phyloP scores from a whole-genome alignment of 2,113 vertebrate genomes.

The Xerus inauris region DNA sequence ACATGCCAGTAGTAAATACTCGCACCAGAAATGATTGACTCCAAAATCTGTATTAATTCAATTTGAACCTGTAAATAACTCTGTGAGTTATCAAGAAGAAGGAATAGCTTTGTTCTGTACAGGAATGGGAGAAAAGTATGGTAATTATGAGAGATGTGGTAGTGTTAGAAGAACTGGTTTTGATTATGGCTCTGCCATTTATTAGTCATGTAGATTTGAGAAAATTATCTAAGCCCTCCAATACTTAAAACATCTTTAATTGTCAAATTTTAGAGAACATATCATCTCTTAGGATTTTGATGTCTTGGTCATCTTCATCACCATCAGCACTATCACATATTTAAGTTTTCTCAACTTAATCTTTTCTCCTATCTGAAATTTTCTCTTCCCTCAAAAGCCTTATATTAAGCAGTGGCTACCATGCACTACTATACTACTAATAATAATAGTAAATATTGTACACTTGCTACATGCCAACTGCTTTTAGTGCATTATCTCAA shows the following conservation, averaged over 20 bases:
- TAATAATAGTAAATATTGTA: background rate
- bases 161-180: background rate
- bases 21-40: background rate
- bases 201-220: background rate
- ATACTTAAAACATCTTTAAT: background rate
- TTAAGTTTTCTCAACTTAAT: background rate
- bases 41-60: background rate
- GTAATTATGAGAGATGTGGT: background rate
- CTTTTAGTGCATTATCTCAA: constrained; percentile 39
- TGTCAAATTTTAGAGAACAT: background rate
- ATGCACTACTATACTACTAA: background rate
- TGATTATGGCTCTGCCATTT: background rate
- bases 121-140: background rate
- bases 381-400: background rate
- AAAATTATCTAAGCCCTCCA: background rate
- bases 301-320: background rate
- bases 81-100: background rate
- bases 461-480: background rate
- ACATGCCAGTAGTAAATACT: background rate
- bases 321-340: background rate
- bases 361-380: constrained; percentile 1
- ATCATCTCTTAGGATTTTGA: background rate
- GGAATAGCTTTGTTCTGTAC: background rate
- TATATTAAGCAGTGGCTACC: background rate
- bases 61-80: background rate